A percentile compares a stretch with the other conserved stretches of the same genome.
Evolutionary conservation across 1,140 invertebrate species (phyloP).

Genomic region (Caenorhabditis remanei): DNA sequence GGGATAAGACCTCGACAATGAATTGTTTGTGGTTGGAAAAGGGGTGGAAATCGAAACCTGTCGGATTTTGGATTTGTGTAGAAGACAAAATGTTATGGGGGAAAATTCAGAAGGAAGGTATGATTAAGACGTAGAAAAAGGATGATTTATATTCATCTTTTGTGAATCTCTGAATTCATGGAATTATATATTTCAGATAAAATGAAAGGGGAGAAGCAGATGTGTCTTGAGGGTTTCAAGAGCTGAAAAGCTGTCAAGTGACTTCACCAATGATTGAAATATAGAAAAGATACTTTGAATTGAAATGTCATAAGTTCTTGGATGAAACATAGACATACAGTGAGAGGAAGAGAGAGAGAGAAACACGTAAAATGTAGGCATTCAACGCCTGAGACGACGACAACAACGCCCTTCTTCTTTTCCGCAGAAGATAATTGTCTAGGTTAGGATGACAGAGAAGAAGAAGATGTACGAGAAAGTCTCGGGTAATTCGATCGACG

Average conservation of each 20-base stretch:
- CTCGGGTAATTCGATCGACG: conserved; percentile 49
- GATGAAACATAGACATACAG: conserved; percentile 11
- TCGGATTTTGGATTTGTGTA: conserved; percentile 27
- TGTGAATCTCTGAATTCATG: too few species aligned
- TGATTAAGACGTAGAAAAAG: too few species aligned
- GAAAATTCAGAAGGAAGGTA: background rate
- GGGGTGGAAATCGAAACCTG: background rate
- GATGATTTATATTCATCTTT: too few species aligned
- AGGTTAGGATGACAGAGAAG: conserved; percentile 33
- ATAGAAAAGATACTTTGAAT: too few species aligned
- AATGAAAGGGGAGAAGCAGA: too few species aligned
- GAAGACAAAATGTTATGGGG: background rate
- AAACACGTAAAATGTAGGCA: conserved; percentile 11
- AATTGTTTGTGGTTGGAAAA: conserved; percentile 9
- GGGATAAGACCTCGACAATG: conserved; percentile 31
- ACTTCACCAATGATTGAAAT: too few species aligned
- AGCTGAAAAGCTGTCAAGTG: too few species aligned
- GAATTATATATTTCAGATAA: too few species aligned
- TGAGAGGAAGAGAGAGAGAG: background rate
- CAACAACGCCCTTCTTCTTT: background rate
- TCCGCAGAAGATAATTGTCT: conserved; percentile 42
- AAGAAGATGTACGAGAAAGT: conserved; percentile 12
- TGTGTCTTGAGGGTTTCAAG: too few species aligned
- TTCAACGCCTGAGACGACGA: conserved; percentile 1
- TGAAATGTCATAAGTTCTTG: background rate